Evolutionary conservation across 2,113 vertebrate genomes (phyloP), one percentile per base, ranked within the genome.

Genomic region (Entosphenus tridentatus): DNA sequence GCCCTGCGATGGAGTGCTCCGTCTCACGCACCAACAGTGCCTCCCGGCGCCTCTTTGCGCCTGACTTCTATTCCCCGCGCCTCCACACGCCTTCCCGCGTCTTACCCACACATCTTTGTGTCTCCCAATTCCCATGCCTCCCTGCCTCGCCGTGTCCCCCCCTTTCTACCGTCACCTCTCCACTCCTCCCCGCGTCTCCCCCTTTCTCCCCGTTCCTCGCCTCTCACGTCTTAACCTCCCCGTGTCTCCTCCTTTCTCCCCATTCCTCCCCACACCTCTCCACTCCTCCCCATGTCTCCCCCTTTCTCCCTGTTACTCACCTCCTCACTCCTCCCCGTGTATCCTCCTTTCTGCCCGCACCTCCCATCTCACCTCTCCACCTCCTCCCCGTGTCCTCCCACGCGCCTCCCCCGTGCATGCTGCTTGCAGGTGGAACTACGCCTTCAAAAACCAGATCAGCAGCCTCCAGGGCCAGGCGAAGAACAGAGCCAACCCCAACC

Each of bases 401-500:
- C 16, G 39, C 6, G 3, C 39, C 39, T 39, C 39, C 58, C 58
- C 13, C 2, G 16, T 65, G 8, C 21, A 16, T 21, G n/a, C n/a
- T 65, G n/a, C n/a, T 78, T 77, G 70, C 80, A 97, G 93, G 75
- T 97, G 93, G 93, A 98, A 98, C 79, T 91, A 96, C 76, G 93
- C 93, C 74, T 98, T 98, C 78, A 98, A 98, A 81, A 98, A 98
- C 83, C 93, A 98, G 81, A 98, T 98, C 79, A 98, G 91, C 18
- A 93, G 90, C 54, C 83, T 98, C 72, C 93, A 98, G 84, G 89
- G 93, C 80, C 93, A 98, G 77, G 89, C 93, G 72, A 98, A 98
- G 81, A 98, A 98, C 78, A 83, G 93, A 76, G 85, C 88, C 78
- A 98, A 98, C 80, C 93, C 93, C 56, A 96, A 98, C 79, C 85